Conservation (phyloP, 2,888 invertebrate genomes). For the Palloptera scutellata region DNA sequence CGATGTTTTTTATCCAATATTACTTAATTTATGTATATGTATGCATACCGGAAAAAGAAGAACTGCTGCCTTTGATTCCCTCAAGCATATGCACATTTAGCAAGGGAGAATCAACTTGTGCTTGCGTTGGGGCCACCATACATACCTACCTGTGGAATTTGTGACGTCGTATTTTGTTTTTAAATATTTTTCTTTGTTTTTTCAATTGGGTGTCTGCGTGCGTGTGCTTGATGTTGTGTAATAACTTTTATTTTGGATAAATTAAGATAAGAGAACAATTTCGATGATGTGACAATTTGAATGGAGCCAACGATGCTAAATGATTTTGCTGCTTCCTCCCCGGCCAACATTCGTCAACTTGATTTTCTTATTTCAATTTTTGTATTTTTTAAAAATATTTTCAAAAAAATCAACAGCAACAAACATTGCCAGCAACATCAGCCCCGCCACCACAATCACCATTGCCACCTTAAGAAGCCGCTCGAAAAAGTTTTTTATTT, state of each 20-base stretch:
- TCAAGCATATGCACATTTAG: too few relatives aligned
- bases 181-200: conserved; percentile 24
- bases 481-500: conserved; percentile 47
- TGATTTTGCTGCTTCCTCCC: conserved; percentile 3
- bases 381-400: neutral
- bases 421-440: too few relatives aligned
- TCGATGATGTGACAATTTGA: conserved; percentile 58
- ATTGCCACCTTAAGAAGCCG: neutral
- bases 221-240: conserved; percentile 26
- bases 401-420: neutral
- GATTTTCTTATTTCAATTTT: neutral
- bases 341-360: conserved; percentile 16
- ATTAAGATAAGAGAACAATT: conserved; percentile 51
- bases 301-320: conserved; percentile 41
- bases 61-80: too few relatives aligned
- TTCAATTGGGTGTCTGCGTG: neutral
- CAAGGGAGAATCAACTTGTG: too few relatives aligned
- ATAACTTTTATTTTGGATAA: conserved; percentile 47
- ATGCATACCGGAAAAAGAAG: too few relatives aligned
- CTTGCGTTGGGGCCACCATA: too few relatives aligned
- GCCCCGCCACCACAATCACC: too few relatives aligned
- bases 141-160: conserved; percentile 44
- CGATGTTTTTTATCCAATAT: too few relatives aligned
- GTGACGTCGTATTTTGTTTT: conserved; percentile 36
- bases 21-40: too few relatives aligned